Evolutionary conservation across 2,797 vertebrate genomes (phyloP), one percentile per base, ranked within the genome.

Genomic region (Coranthus polyacanthus): DNA sequence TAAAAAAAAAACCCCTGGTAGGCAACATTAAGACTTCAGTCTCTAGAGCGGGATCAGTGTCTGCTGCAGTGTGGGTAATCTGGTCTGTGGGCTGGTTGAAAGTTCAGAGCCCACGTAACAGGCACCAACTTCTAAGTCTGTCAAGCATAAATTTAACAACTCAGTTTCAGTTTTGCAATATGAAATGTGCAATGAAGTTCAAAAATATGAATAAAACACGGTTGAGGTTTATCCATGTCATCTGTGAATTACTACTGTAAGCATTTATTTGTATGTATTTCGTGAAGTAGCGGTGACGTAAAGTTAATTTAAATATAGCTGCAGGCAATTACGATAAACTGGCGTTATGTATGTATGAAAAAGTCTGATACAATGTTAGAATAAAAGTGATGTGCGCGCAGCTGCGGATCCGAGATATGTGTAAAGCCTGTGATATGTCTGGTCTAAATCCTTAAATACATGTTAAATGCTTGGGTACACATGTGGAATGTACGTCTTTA

Each of bases 11-110:
- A 50, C 26, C 6, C 10, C 12, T 46, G 21, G 43, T 16, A 29
- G 39, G 18, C 26, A 29, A 9, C 15, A 21, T 15, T 29, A 37
- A 26, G 26, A 2, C 13, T 37, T 67, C 21, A 22, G 53, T 18
- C 51, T 70, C 18, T 12, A 32, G 24, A 52, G 38, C 49, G 47
- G 44, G 11, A 22, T 50, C 9, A 13, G 32, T 56, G 38, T 49
- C 56, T 46, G 26, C 16, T 41, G 29, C 42, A 24, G 13, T 10
- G 49, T 44, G 24, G 11, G 5, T 6, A 49, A 43, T 18, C 49
- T 61, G 21, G n/a, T 32, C 2, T 41, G n/a, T 50, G 50, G 20
- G 18, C 26, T 56, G 34, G 32, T 42, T 53, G 32, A 5, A 67
- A 7, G 13, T 29, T 49, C 37, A 47, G 36, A 42, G n/a, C 13